phyloP scores from a whole-genome alignment of 2,113 vertebrate genomes.

The Sebastes schlegelii region DNA sequence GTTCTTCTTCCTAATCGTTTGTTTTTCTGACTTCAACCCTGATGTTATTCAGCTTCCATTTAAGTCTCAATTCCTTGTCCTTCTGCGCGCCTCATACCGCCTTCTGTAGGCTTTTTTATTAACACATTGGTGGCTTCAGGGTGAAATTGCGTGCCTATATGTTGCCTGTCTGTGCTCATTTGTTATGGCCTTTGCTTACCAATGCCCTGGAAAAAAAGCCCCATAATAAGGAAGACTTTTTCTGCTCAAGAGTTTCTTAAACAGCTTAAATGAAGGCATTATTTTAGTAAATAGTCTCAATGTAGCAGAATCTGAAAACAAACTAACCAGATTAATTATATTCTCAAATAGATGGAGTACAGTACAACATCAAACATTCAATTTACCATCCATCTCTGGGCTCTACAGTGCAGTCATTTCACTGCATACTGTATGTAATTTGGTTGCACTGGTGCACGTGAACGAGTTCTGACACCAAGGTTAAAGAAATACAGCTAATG shows the following conservation, averaged over 20 bases:
- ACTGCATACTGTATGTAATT: neutral
- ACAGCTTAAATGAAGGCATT: neutral
- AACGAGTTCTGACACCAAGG: neutral
- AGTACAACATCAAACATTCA: neutral
- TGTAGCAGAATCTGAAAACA: slow-evolving; percentile 1
- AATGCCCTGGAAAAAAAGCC: slow-evolving; percentile 31
- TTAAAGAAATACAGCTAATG: neutral
- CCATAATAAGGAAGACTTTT: slow-evolving; percentile 11
- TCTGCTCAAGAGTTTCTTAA: slow-evolving; percentile 5
- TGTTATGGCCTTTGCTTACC: slow-evolving; percentile 53
- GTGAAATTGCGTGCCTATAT: slow-evolving; percentile 53
- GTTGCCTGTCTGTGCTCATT: slow-evolving; percentile 66
- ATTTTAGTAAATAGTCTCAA: neutral
- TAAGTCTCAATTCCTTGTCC: slow-evolving; percentile 17
- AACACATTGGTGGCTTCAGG: slow-evolving; percentile 53
- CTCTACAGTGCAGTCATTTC: neutral
- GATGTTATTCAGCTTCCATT: slow-evolving; percentile 48
- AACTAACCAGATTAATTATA: neutral
- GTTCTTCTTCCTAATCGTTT: slow-evolving; percentile 48
- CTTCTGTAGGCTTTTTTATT: slow-evolving; percentile 35
- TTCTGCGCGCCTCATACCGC: neutral
- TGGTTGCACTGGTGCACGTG: too few relatives aligned
- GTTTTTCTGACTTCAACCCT: slow-evolving; percentile 40
- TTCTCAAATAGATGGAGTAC: neutral
- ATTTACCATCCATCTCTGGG: neutral